Percentiles rank a stretch among this genome's conserved stretches.
These are phyloP conservation scores for Ichneumoninae sp. DNA, from an alignment of 2,888 invertebrate species.

Conservation along the genomic window DNA sequence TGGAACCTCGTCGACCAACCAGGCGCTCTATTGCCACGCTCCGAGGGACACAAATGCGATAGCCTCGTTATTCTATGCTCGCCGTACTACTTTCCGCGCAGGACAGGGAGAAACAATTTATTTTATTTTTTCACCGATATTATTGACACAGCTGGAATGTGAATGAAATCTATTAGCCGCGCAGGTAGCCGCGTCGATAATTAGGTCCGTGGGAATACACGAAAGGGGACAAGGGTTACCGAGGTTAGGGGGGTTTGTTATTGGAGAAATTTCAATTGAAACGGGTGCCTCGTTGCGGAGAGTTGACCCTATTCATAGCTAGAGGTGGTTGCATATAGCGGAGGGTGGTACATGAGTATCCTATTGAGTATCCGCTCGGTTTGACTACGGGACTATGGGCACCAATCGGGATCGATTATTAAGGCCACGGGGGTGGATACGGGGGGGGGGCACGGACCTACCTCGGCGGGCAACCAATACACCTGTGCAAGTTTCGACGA, in stretches of 20 bases:
- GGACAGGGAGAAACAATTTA: background rate
- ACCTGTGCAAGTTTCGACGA: slow-evolving; percentile 43
- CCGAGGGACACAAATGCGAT: background rate
- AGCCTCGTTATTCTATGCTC: slow-evolving; percentile 6
- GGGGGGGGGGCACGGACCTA: slow-evolving; percentile 27
- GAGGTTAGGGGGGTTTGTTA: background rate
- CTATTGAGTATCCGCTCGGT: slow-evolving; percentile 51
- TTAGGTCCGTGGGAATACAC: slow-evolving; percentile 14
- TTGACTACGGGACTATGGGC: slow-evolving; percentile 49
- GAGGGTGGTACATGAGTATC: slow-evolving; percentile 18
- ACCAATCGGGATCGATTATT: slow-evolving; percentile 61
- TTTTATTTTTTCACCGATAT: slow-evolving; percentile 20
- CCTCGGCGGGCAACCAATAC: slow-evolving; percentile 53
- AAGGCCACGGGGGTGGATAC: slow-evolving; percentile 25
- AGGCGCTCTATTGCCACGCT: background rate
- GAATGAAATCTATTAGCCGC: slow-evolving; percentile 4
- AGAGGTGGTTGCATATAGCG: slow-evolving; percentile 24
- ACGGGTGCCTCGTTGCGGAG: slow-evolving; percentile 28
- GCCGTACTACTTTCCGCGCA: slow-evolving; percentile 2
- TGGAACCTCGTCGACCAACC: background rate
- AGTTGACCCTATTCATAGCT: slow-evolving; percentile 48
- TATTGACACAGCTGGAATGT: slow-evolving; percentile 32
- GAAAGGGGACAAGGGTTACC: background rate
- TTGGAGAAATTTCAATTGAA: slow-evolving; percentile 37
- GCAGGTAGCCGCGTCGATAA: background rate